A percentile compares a stretch with the other conserved stretches of the same genome.
These are phyloP conservation scores for Bradysia coprophila DNA, from an alignment of 1,140 invertebrate genomes.

Conservation along the genomic window DNA sequence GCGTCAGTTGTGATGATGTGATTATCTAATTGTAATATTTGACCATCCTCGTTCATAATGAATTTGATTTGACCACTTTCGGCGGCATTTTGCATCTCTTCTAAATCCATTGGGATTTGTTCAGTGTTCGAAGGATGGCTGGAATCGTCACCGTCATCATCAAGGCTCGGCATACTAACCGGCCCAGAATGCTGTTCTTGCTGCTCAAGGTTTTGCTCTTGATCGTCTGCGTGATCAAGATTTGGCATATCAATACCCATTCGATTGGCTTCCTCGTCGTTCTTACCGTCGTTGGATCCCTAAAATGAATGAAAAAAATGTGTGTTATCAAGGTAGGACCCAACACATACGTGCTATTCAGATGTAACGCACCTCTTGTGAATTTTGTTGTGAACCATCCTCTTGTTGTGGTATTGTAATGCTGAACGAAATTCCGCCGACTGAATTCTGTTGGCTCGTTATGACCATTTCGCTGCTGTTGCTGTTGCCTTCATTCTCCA, in stretches of 20 bases:
- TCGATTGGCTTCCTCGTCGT: neutral
- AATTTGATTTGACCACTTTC: conserved; percentile 24
- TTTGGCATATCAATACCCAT: conserved; percentile 22
- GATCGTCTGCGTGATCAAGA: conserved; percentile 13
- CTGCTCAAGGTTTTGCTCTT: neutral
- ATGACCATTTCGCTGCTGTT: conserved; percentile 13
- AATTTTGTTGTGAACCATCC: conserved; percentile 5
- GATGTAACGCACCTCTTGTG: neutral
- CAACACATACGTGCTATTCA: too few species aligned
- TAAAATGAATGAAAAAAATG: neutral
- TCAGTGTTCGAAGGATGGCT: conserved; percentile 9
- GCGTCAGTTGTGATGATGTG: conserved; percentile 21
- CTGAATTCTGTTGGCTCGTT: conserved; percentile 18
- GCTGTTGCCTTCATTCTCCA: conserved; percentile 9
- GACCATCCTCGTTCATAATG: conserved; percentile 22
- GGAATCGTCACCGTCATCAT: conserved; percentile 15
- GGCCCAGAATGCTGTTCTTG: conserved; percentile 7
- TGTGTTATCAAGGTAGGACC: neutral
- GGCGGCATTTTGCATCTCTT: conserved; percentile 22
- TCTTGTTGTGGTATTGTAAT: conserved; percentile 21
- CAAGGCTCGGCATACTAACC: conserved; percentile 22
- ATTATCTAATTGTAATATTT: conserved; percentile 21
- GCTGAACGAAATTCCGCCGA: conserved; percentile 22
- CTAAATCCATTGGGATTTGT: conserved; percentile 22
- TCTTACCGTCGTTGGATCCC: neutral